Percentiles rank a stretch among this genome's conserved stretches.
phyloP scores from a whole-genome alignment of 2,797 vertebrate species.

The Ataeniobius toweri region DNA sequence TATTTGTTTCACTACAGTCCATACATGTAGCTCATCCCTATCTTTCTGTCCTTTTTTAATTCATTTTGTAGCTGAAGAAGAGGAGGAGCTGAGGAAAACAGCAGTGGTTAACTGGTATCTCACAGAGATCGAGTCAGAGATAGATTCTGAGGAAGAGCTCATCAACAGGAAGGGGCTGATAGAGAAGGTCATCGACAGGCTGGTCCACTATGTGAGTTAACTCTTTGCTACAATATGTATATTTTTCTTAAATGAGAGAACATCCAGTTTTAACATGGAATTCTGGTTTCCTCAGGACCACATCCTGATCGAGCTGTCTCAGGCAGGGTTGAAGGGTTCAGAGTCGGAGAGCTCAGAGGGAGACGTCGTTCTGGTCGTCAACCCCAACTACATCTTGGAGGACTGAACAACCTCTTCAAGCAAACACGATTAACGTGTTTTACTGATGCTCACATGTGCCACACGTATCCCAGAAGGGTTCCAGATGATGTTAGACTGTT shows the following conservation, averaged over 20 bases:
- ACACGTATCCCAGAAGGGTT: neutral
- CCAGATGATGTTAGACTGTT: constrained; percentile 35
- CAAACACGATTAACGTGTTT: constrained; percentile 6
- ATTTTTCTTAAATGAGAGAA: neutral
- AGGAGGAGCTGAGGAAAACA: constrained; percentile 88
- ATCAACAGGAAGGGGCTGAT: constrained; percentile 93
- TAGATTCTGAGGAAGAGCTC: constrained; percentile 95
- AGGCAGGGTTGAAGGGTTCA: constrained; percentile 86
- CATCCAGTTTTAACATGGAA: neutral
- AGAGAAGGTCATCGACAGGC: constrained; percentile 95
- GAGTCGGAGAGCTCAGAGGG: constrained; percentile 81
- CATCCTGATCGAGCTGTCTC: constrained; percentile 94
- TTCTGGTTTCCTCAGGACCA: constrained; percentile 83
- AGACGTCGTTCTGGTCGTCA: constrained; percentile 92
- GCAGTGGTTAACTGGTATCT: constrained; percentile 98
- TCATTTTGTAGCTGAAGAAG: constrained; percentile 85
- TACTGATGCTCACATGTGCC: constrained; percentile 30
- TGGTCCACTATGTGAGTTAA: constrained; percentile 91
- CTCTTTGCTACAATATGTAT: fast-evolving
- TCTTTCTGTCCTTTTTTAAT: neutral
- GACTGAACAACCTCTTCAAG: constrained; percentile 75
- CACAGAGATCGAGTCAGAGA: constrained; percentile 97
- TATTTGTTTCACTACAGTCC: too few species aligned
- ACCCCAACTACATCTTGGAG: constrained; percentile 95
- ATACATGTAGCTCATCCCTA: neutral